A percentile compares a stretch with the other conserved stretches of the same genome.
Evolutionary conservation across 2,113 vertebrate genomes (phyloP).

Genomic region (Oreocharis arfaki): DNA sequence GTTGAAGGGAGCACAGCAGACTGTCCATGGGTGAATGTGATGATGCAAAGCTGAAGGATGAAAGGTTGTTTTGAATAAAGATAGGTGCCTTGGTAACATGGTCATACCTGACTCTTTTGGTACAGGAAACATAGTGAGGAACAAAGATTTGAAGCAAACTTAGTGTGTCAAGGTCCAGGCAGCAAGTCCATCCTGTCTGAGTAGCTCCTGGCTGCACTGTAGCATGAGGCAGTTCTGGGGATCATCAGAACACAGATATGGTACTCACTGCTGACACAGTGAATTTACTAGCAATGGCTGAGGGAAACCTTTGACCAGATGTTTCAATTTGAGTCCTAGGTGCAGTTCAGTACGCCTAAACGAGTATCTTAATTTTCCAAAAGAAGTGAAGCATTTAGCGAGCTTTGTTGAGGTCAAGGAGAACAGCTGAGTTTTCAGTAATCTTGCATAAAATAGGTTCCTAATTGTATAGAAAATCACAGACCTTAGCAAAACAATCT

Average conservation of each 20-base stretch:
- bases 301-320: neutral
- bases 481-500: neutral
- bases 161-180: neutral
- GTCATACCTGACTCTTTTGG: neutral
- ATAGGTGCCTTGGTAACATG: neutral
- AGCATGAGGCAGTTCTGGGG: neutral
- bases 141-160: neutral
- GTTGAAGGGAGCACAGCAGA: neutral
- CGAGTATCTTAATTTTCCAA: neutral
- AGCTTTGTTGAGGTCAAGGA: neutral
- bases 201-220: neutral
- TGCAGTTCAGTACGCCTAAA: neutral
- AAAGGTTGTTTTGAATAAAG: constrained; percentile 35
- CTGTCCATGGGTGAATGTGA: neutral
- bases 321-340: neutral
- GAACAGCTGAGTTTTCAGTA: neutral
- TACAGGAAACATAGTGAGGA: neutral
- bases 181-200: neutral
- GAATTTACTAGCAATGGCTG: neutral
- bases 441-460: neutral
- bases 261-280: neutral
- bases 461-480: neutral
- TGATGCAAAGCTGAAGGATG: neutral
- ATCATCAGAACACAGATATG: neutral
- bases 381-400: neutral